Percentiles rank a stretch among this genome's conserved stretches.
Evolutionary conservation across 1,140 invertebrate species (phyloP).

Genomic region (Ridgeia piscesae): DNA sequence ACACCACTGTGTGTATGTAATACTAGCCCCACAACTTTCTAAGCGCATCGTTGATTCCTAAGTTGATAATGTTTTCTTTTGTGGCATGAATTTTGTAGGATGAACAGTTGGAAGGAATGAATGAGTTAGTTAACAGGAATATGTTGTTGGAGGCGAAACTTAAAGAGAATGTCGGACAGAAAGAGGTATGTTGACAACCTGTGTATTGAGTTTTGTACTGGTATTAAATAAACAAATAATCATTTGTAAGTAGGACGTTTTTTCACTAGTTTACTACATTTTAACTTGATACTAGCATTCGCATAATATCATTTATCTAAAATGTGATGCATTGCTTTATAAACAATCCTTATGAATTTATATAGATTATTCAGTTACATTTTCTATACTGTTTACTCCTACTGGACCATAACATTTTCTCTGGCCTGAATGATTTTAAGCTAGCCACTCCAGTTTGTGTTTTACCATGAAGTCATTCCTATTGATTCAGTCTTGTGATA

Average conservation of each 20-base stretch:
- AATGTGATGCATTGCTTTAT: neutral
- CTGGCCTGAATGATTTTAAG: no score
- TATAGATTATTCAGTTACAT: neutral
- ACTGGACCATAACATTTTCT: no score
- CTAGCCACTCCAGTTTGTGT: no score
- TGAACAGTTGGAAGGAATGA: neutral
- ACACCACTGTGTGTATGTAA: no score
- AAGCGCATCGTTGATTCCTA: neutral
- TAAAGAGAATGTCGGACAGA: neutral
- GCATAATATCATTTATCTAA: neutral
- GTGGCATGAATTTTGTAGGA: neutral
- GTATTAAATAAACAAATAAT: neutral
- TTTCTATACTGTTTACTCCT: no score
- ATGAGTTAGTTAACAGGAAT: conserved; percentile 1
- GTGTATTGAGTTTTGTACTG: neutral
- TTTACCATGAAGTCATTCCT: neutral
- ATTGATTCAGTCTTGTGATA: neutral
- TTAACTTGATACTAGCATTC: neutral
- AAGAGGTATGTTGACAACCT: neutral
- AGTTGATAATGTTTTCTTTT: neutral
- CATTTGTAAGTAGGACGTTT: neutral
- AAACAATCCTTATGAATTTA: neutral
- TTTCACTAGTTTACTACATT: neutral
- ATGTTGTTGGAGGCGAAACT: neutral
- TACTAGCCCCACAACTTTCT: no score